Base-by-base conservation (phyloP, 2,888 invertebrate species). In the Drosophila differens region DNA sequence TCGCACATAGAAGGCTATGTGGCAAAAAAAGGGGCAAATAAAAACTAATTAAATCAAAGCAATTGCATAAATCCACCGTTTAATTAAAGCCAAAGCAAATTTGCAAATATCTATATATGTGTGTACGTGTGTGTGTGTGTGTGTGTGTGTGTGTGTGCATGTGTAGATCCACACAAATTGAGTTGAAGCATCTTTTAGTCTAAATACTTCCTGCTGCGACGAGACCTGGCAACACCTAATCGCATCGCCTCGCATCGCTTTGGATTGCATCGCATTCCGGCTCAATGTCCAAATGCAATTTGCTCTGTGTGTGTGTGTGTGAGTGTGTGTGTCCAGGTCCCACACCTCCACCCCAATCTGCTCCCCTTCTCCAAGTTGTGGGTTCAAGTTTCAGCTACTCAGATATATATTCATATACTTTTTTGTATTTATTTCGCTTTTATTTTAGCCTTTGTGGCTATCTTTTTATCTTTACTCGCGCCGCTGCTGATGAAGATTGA, bases 171-270 rank as follows among this genome's bases (percentile, higher is more conserved):
- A 52, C n/a, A 53, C 35, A 68, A 58, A 69, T 69, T 69, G 35
- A 44, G 52, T 70, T 53, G 60, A 53, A 47, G 51, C 61, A 66
- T 39, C 33, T 60, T 44, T 22, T 44, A 22, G 58, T 59, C 74
- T 86, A 85, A 89, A 87, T 85, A 80, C 85, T 87, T 89, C 86
- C 86, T 89, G 86, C 86, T 83, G 81, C 57, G 71, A n/a, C 32
- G 30, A 49, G 76, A 73, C 68, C 64, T 65, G 70, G 41, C 65
- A 67, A 74, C 78, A 57, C 10, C 10, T 57, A 32, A 22, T 58
- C 58, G 37, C 39, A 57, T 57, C 22, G 12, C 53, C n/a, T 53
- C 41, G 39, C 57, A 58, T 32, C 30, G 30, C 58, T 41, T 41
- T 37, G 55, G 28, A 57, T 57, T 57, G 28, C 35, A 32, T 32